These are phyloP conservation scores for Ypsolopha sequella DNA, from an alignment of 2,888 invertebrate species.

Conservation along the genomic window DNA sequence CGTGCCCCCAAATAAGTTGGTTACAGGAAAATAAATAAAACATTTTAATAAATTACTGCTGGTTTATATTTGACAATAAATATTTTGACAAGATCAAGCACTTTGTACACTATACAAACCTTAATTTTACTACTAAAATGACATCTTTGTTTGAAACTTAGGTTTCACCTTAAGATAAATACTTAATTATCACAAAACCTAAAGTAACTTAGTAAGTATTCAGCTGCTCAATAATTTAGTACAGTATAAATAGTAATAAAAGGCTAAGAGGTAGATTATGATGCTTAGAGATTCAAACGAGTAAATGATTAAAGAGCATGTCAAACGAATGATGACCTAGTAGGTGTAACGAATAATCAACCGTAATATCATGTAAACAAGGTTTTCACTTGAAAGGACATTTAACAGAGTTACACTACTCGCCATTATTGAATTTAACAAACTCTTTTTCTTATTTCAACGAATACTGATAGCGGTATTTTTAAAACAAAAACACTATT, in stretches of 20 bases:
- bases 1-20: too few relatives aligned
- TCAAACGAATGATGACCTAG: too few relatives aligned
- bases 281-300: constrained; percentile 52
- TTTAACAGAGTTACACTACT: too few relatives aligned
- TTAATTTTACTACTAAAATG: constrained; percentile 5
- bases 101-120: constrained; percentile 52
- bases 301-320: too few relatives aligned
- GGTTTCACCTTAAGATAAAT: constrained; percentile 5
- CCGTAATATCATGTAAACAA: too few relatives aligned
- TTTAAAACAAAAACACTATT: too few relatives aligned
- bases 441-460: constrained; percentile 36
- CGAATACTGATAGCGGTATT: constrained; percentile 62
- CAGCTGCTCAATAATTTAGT: constrained; percentile 48
- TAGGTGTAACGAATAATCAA: too few relatives aligned
- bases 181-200: constrained; percentile 41
- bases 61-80: constrained; percentile 58
- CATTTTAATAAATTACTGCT: background rate
- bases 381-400: too few relatives aligned
- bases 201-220: constrained; percentile 27
- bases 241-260: constrained; percentile 28
- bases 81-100: constrained; percentile 67
- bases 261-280: constrained; percentile 60
- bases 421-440: constrained; percentile 12
- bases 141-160: constrained; percentile 11
- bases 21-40: background rate